phyloP scores from a whole-genome alignment of 1,140 invertebrate species.

The Zaprionus kolodkinae region DNA sequence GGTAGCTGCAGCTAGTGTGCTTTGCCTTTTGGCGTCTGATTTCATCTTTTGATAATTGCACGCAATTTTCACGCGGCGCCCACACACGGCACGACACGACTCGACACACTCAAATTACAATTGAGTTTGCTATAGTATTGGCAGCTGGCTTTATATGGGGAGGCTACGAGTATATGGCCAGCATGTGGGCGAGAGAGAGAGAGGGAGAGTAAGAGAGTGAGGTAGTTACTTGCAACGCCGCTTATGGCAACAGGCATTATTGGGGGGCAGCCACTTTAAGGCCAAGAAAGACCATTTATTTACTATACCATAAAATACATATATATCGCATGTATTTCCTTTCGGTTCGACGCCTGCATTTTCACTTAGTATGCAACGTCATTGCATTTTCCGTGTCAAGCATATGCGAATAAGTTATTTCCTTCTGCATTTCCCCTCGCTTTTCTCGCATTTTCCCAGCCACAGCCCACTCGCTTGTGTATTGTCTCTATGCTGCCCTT shows the following conservation, averaged over 20 bases:
- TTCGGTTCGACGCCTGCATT: slow-evolving; percentile 10
- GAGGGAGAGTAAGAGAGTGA: not conserved
- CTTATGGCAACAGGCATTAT: slow-evolving; percentile 28
- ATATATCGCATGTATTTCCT: slow-evolving; percentile 6
- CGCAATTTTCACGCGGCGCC: slow-evolving; percentile 73
- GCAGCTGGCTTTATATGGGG: slow-evolving; percentile 42
- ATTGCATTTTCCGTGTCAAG: slow-evolving; percentile 76
- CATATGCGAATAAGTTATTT: slow-evolving; percentile 72
- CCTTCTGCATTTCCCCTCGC: slow-evolving; percentile 64
- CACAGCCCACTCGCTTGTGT: slow-evolving; percentile 59
- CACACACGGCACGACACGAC: slow-evolving; percentile 36
- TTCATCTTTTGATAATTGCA: slow-evolving; percentile 77
- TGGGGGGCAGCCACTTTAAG: slow-evolving; percentile 35
- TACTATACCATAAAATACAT: slow-evolving; percentile 2
- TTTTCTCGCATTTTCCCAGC: slow-evolving; percentile 63
- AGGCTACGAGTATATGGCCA: slow-evolving; percentile 2
- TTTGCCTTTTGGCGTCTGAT: slow-evolving; percentile 52
- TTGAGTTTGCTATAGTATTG: slow-evolving; percentile 32
- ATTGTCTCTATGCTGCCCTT: slow-evolving; percentile 57
- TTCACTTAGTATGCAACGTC: slow-evolving; percentile 61
- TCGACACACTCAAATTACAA: slow-evolving; percentile 42
- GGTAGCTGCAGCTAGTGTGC: slow-evolving; percentile 16
- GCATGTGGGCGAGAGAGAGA: not conserved
- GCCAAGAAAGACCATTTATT: slow-evolving; percentile 63
- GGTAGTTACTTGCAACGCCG: slow-evolving; percentile 4